Percentiles rank a stretch among this genome's conserved stretches.
These are phyloP conservation scores for Epinephelus awoara DNA, from an alignment of 2,797 vertebrate species.

Conservation along the genomic window DNA sequence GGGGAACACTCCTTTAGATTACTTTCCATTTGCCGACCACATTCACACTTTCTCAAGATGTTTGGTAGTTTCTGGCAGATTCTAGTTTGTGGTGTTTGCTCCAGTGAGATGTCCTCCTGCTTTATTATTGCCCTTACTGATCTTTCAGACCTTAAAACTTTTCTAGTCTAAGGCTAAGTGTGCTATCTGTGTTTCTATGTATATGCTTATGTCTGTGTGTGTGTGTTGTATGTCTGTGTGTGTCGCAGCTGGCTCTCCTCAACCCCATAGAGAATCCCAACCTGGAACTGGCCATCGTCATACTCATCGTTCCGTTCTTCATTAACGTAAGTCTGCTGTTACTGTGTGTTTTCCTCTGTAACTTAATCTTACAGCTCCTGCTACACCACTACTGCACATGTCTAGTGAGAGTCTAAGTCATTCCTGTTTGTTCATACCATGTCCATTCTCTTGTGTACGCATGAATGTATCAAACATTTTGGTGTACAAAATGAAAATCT, in stretches of 20 bases:
- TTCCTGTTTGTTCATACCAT: not conserved
- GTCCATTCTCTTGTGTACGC: conserved; percentile 2
- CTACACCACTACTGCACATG: not conserved
- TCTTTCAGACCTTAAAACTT: not conserved
- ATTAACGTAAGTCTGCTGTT: conserved; percentile 92
- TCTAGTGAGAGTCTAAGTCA: not conserved
- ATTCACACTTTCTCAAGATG: not conserved
- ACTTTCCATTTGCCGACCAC: not conserved
- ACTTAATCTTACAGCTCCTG: not conserved
- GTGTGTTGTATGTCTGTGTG: conserved; percentile 45
- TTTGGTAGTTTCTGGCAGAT: not conserved
- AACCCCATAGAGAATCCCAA: conserved; percentile 94
- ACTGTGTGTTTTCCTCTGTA: not conserved
- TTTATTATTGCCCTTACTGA: not conserved
- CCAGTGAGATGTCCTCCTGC: not conserved
- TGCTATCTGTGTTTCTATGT: conserved; percentile 18
- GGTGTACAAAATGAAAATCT: not conserved
- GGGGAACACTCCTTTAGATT: not conserved
- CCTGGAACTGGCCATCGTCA: conserved; percentile 97
- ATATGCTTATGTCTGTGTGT: conserved; percentile 24
- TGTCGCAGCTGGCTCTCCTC: conserved; percentile 91
- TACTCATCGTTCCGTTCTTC: conserved; percentile 99
- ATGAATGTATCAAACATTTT: not conserved
- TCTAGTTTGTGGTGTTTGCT: not conserved
- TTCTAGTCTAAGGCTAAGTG: not conserved